Base-by-base conservation (phyloP, 1,140 invertebrate genomes). In the Druon quercuslanigerum region DNA sequence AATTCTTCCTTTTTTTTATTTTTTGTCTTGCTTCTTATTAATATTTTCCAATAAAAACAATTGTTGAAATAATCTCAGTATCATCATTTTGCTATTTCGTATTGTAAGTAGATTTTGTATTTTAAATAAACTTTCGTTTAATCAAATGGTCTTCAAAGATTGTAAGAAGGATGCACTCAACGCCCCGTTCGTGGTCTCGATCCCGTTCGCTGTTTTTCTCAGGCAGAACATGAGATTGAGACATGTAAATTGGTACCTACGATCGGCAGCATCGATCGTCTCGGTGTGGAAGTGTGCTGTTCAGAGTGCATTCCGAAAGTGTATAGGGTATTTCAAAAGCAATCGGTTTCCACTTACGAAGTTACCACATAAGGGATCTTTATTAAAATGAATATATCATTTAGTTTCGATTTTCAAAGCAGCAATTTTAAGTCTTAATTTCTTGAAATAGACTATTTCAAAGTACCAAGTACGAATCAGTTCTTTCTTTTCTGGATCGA, bases 231-330 rank as follows among this genome's bases (percentile, higher is more conserved):
- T 86, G 84, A 85, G 84, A 89, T 90, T 91, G 88, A 90, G 88
- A 90, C 89, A 89, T 90, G 89, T 91, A 91, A 91, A 90, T 90
- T 89, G 87, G 88, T 87, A 83, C 60, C 60, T 66, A 66, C 88
- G 88, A 90, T 90, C 87, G 84, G 80, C 80, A 80, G 79, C 81
- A 85, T 79, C 87, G 86, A 90, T 90, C 86, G 85, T 80, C 82
- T 80, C 84, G 80, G 79, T 82, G 87, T 82, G 81, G 87, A 78
- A 79, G 80, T 73, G 75, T 78, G 75, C 76, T 84, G 83, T 78
- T 73, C 72, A 33, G 51, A 71, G 72, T 77, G 72, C 75, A 79
- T 78, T 81, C 77, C 83, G 33, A 76, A 77, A 79, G 72, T 71
- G 73, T 82, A 82, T 77, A 84, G 84, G 76, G 76, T 77, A 70